A percentile compares a stretch with the other conserved stretches of the same genome.
Evolutionary conservation across 2,888 invertebrate species (phyloP).

Genomic region (Ophioninae sp.): DNA sequence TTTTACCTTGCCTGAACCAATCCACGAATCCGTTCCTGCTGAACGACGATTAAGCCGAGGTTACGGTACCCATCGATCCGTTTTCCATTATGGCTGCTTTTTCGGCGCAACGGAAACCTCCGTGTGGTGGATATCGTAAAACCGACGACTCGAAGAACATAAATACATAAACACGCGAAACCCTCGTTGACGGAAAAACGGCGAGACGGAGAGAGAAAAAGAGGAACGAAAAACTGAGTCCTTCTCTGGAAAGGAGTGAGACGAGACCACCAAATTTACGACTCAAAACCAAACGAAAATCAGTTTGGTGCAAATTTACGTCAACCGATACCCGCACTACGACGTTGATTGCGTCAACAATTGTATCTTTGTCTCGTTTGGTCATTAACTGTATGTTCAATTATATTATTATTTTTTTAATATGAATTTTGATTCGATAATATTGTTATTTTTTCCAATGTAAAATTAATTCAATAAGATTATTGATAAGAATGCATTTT

Average conservation of each 20-base stretch:
- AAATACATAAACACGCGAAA: slow-evolving; percentile 59
- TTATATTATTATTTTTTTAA: too few relatives aligned
- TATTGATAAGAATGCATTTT: too few relatives aligned
- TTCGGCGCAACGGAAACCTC: slow-evolving; percentile 31
- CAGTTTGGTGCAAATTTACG: neutral
- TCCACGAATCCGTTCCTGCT: slow-evolving; percentile 14
- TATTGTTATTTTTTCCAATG: too few relatives aligned
- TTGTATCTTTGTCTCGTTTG: slow-evolving; percentile 26
- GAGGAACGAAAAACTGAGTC: neutral
- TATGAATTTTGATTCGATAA: too few relatives aligned
- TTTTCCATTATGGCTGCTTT: slow-evolving; percentile 16
- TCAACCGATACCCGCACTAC: neutral
- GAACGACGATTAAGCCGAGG: slow-evolving; percentile 12
- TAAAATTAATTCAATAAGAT: too few relatives aligned
- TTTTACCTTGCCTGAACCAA: neutral
- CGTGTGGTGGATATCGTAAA: slow-evolving; percentile 44
- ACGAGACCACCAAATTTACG: slow-evolving; percentile 43
- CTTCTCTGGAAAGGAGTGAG: neutral
- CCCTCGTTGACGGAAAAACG: slow-evolving; percentile 20
- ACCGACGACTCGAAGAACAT: slow-evolving; percentile 37
- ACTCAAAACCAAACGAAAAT: slow-evolving; percentile 29
- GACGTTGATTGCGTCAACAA: slow-evolving; percentile 30
- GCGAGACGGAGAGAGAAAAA: neutral
- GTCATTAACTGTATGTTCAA: too few relatives aligned
- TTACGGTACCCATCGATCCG: slow-evolving; percentile 11